Evolutionary conservation across 2,797 vertebrate genomes (phyloP), one percentile per base, ranked within the genome.

Genomic region (Pantherophis alleghaniensis): DNA sequence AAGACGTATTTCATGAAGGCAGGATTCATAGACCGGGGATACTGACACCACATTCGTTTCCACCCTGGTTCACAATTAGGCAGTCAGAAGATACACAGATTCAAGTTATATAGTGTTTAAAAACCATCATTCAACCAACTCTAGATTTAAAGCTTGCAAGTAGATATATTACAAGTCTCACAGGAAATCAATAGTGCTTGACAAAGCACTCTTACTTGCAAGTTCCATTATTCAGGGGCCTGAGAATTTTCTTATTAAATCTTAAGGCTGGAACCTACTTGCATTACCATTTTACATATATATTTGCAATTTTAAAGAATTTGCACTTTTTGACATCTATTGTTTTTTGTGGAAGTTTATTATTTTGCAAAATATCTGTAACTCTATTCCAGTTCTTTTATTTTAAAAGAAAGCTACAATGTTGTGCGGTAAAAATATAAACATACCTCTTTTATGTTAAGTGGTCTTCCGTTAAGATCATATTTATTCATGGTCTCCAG

Each of bases 381-480:
- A 13, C 24, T 42, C 61, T 74, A 2, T 26, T 87, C 13, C 56
- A 22, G 2, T 53, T 87, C 16, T 37, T 57, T 83, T 69, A 20
- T 56, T 90, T 66, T 79, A 10, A 91, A 92, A 18, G 1, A 94
- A 28, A 59, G 18, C 11, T 20, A 66, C 22, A 56, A 90, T 56
- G 57, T 63, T 22, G 37, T 16, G 42, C 61, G 94, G 5, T 28
- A 63, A 96, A 95, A 37, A 88, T 96, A 91, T 89, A 94, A 93
- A 26, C 97, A 95, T 97, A 99, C 99, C 98, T 99, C 99, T 97
- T 99, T 99, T 96, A 99, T 99, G 97, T 99, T 99, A 90, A 99
- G 98, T 22, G 99, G 99, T 96, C 99, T 98, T 97, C 99, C 99
- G 97, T 97, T 99, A 94, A 99, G 98, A 95, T 99, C 99, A 90